These are phyloP conservation scores for Drosophila buzzatii DNA, from an alignment of 2,888 invertebrate species.

Conservation along the genomic window DNA sequence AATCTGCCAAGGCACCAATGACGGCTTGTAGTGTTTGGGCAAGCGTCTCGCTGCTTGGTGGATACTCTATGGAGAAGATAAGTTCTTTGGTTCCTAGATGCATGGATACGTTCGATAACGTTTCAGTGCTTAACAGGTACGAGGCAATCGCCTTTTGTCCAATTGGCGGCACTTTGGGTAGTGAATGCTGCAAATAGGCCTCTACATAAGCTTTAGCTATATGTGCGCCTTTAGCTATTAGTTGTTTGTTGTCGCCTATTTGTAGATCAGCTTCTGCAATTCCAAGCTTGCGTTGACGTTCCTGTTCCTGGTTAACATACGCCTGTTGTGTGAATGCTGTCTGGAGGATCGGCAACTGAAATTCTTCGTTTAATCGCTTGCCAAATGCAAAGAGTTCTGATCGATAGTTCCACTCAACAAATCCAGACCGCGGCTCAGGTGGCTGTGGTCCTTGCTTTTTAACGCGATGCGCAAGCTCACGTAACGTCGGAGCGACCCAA, in stretches of 20 bases:
- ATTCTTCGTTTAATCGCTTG: constrained; percentile 93
- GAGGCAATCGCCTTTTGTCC: constrained; percentile 89
- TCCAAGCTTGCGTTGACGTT: constrained; percentile 89
- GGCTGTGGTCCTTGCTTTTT: constrained; percentile 87
- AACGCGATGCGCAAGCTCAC: constrained; percentile 87
- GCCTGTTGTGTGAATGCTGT: constrained; percentile 93
- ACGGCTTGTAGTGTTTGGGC: constrained; percentile 92
- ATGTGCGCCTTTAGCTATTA: constrained; percentile 89
- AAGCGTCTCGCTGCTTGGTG: constrained; percentile 86
- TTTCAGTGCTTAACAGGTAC: constrained; percentile 84
- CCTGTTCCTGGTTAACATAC: constrained; percentile 90
- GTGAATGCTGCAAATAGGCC: constrained; percentile 89
- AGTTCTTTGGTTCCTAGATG: constrained; percentile 94
- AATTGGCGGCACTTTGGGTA: constrained; percentile 91
- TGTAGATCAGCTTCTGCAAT: constrained; percentile 87
- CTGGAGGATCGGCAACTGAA: constrained; percentile 89
- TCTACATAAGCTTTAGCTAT: constrained; percentile 89
- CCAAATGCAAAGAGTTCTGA: constrained; percentile 95
- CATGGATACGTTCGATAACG: constrained; percentile 90
- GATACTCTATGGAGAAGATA: constrained; percentile 90
- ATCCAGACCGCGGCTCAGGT: constrained; percentile 87
- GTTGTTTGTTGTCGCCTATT: constrained; percentile 89
- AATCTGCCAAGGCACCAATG: constrained; percentile 90
- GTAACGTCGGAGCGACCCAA: constrained; percentile 90
- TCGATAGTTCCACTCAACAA: constrained; percentile 94